Percentiles rank a stretch among this genome's conserved stretches.
Evolutionary conservation across 2,888 invertebrate species (phyloP).

Genomic region (Eudemis profundana): DNA sequence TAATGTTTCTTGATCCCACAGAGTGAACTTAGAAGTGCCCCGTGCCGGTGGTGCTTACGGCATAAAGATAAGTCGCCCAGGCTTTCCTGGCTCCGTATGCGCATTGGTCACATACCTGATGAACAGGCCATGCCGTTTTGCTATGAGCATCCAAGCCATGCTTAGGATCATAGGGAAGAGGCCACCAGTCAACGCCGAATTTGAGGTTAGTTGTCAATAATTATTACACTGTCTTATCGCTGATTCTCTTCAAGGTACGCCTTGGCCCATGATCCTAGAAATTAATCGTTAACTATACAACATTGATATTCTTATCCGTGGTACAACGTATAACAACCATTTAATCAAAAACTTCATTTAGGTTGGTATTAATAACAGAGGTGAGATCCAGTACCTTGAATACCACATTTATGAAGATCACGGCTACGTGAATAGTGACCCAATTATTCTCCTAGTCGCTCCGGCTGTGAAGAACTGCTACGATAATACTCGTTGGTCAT

Average conservation of each 20-base stretch:
- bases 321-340: no score
- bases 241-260: no score
- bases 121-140: constrained; percentile 89
- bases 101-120: constrained; percentile 88
- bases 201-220: constrained; percentile 81
- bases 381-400: constrained; percentile 88
- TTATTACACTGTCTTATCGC: no score
- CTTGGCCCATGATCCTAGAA: no score
- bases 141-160: constrained; percentile 89
- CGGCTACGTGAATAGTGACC: constrained; percentile 84
- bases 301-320: no score
- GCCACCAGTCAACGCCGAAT: constrained; percentile 85
- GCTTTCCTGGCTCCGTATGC: constrained; percentile 86
- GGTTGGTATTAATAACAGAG: constrained; percentile 85
- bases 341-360: no score
- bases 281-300: no score
- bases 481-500: constrained; percentile 76
- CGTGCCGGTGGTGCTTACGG: constrained; percentile 88
- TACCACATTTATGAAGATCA: constrained; percentile 82
- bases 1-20: constrained; percentile 45
- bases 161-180: constrained; percentile 90
- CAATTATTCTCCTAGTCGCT: constrained; percentile 61
- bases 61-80: constrained; percentile 87
- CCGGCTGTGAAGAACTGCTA: constrained; percentile 86
- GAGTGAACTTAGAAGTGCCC: constrained; percentile 62